phyloP scores from a whole-genome alignment of 2,113 vertebrate genomes.

The Oenanthe melanoleuca region DNA sequence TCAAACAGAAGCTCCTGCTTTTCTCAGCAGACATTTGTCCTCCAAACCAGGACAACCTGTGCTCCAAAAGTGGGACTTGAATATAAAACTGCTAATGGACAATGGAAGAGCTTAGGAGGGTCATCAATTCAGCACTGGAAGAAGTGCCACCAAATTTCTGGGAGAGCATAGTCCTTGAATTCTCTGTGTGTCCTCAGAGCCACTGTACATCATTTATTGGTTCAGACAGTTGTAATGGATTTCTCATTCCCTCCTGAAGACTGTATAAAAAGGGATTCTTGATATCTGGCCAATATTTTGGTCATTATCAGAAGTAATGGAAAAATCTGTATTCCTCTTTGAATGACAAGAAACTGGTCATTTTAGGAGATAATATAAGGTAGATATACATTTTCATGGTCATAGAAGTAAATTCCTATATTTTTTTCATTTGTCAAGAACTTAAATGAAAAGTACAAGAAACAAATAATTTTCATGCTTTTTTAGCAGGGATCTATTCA shows the following conservation, averaged over 20 bases:
- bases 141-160: neutral
- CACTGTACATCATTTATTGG: neutral
- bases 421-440: neutral
- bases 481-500: neutral
- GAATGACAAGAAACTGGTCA: neutral
- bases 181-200: neutral
- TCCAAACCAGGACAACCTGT: neutral
- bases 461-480: neutral
- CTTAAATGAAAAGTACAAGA: neutral
- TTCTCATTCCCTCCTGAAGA: neutral
- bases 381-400: neutral
- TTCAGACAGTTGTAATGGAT: neutral
- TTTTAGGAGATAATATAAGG: neutral
- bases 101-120: neutral
- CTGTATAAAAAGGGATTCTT: neutral
- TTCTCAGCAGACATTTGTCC: no score
- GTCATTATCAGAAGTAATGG: neutral
- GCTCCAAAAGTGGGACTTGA: neutral
- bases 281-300: neutral
- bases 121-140: neutral
- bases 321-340: neutral
- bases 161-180: neutral
- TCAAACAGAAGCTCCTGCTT: no score
- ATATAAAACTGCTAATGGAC: neutral
- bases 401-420: neutral